Evolutionary conservation across 2,888 invertebrate species (phyloP).

Genomic region (Pammene fasciana): DNA sequence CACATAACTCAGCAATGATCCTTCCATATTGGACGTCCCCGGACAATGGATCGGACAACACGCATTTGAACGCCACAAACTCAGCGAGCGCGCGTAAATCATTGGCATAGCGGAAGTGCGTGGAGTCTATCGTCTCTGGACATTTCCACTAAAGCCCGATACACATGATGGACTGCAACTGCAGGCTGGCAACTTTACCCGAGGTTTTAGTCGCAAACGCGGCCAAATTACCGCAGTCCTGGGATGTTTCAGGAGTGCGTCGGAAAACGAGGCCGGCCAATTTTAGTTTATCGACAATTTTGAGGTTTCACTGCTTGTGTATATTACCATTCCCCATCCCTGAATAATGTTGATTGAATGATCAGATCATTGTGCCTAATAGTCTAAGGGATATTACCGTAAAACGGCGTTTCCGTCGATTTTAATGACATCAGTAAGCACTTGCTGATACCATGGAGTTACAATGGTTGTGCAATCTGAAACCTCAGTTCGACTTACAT

Average conservation of each 20-base stretch:
- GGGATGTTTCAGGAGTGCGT: background rate
- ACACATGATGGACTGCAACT: conserved; percentile 39
- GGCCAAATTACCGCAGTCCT: background rate
- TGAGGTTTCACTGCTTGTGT: background rate
- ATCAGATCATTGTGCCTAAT: no score
- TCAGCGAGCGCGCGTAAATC: conserved; percentile 77
- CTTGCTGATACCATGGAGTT: no score
- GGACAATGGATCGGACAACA: conserved; percentile 79
- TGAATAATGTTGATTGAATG: no score
- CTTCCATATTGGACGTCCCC: conserved; percentile 70
- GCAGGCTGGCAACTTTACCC: conserved; percentile 29
- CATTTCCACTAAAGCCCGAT: conserved; percentile 38
- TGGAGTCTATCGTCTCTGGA: conserved; percentile 65
- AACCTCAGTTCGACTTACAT: no score
- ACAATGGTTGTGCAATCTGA: no score
- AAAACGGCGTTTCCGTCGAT: no score
- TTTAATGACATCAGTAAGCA: no score
- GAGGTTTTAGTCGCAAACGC: conserved; percentile 17
- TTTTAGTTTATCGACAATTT: background rate
- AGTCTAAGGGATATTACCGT: no score
- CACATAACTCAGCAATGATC: conserved; percentile 76
- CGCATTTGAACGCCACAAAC: conserved; percentile 75
- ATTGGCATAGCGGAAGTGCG: conserved; percentile 82
- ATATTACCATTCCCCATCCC: no score
- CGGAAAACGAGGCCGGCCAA: background rate